Evolutionary conservation across 1,140 invertebrate genomes (phyloP).

Genomic region (Monomorium pharaonis): DNA sequence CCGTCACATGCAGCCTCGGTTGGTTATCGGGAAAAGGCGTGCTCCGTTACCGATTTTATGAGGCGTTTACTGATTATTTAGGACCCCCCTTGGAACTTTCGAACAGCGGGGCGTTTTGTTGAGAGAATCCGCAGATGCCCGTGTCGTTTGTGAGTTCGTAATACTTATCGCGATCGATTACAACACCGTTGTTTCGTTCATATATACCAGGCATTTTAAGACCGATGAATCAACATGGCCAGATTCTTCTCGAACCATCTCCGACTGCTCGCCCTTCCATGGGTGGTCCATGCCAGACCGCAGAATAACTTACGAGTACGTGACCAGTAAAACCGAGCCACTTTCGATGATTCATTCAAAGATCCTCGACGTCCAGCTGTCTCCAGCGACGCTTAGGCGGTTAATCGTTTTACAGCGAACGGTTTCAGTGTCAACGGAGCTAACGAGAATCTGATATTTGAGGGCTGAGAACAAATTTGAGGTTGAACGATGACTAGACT

Average conservation of each 20-base stretch:
- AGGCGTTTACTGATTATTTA: constrained; percentile 40
- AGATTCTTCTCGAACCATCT: neutral
- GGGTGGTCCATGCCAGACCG: constrained; percentile 48
- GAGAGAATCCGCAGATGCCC: neutral
- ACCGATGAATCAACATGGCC: constrained; percentile 54
- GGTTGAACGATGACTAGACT: neutral
- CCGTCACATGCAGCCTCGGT: neutral
- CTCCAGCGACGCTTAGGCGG: constrained; percentile 23
- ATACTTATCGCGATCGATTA: constrained; percentile 28
- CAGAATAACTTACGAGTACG: constrained; percentile 31
- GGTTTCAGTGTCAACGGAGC: neutral
- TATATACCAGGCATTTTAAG: constrained; percentile 32
- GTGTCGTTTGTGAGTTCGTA: neutral
- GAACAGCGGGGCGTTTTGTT: constrained; percentile 1
- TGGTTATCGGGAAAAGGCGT: neutral
- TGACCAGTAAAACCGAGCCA: constrained; percentile 46
- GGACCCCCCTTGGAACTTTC: neutral
- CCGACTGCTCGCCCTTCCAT: neutral
- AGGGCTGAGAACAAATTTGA: neutral
- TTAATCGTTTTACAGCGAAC: constrained; percentile 52
- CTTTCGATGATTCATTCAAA: constrained; percentile 64
- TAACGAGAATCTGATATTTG: neutral
- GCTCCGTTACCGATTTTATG: constrained; percentile 33
- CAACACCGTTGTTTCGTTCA: constrained; percentile 18
- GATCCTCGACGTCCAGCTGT: constrained; percentile 53